These are phyloP conservation scores for Apodemia mormo DNA, from an alignment of 2,888 invertebrate species.

Conservation along the genomic window DNA sequence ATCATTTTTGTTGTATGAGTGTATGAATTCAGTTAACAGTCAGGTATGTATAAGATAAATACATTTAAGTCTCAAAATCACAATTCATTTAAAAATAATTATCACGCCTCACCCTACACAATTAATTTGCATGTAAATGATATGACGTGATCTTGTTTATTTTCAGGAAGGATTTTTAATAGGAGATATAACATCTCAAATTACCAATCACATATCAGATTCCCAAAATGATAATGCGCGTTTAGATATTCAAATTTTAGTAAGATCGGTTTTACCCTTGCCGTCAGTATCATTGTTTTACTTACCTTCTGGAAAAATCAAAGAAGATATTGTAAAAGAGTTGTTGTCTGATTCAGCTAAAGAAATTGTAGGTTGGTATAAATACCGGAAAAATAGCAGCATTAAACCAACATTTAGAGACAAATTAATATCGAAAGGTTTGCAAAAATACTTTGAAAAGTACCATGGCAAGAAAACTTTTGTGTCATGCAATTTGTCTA, in stretches of 20 bases:
- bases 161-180: constrained; percentile 84
- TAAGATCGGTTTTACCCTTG: constrained; percentile 83
- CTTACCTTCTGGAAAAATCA: constrained; percentile 80
- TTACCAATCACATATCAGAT: constrained; percentile 86
- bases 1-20: constrained; percentile 86
- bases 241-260: constrained; percentile 82
- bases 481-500: constrained; percentile 83
- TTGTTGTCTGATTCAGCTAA: constrained; percentile 76
- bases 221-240: constrained; percentile 84
- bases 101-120: neutral
- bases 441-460: constrained; percentile 81
- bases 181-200: constrained; percentile 83
- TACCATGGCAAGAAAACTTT: constrained; percentile 81
- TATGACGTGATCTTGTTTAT: neutral
- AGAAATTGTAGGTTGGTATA: constrained; percentile 86
- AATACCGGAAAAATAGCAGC: constrained; percentile 78
- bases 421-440: constrained; percentile 83
- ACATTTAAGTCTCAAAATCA: neutral
- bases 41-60: constrained; percentile 71
- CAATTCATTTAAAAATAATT: neutral
- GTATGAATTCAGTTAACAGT: constrained; percentile 80
- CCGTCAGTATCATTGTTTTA: constrained; percentile 82
- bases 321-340: constrained; percentile 75
- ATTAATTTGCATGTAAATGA: neutral
- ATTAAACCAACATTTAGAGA: constrained; percentile 83